These are phyloP conservation scores for Girardinichthys multiradiatus DNA, from an alignment of 2,113 vertebrate genomes.

Conservation along the genomic window DNA sequence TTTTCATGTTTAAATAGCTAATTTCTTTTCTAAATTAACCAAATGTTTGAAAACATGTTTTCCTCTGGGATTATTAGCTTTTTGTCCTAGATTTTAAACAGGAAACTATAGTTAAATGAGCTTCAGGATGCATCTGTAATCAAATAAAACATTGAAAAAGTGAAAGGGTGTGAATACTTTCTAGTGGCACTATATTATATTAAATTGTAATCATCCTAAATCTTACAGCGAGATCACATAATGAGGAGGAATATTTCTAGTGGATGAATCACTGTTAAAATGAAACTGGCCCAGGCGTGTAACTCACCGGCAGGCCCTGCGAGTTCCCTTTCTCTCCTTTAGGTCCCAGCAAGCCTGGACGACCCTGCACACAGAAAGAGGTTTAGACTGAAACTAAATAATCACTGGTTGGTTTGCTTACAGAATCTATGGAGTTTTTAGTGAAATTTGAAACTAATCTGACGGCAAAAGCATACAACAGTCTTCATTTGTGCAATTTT, in stretches of 20 bases:
- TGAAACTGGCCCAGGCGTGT: neutral
- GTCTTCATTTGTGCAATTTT: neutral
- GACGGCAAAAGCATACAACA: neutral
- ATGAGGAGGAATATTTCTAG: too few relatives aligned
- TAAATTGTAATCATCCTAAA: neutral
- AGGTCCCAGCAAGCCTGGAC: conserved; percentile 86
- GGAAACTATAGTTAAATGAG: neutral
- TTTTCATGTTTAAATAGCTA: too few relatives aligned
- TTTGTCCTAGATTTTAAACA: too few relatives aligned
- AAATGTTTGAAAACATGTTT: too few relatives aligned
- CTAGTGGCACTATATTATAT: neutral
- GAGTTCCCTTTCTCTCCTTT: conserved; percentile 89
- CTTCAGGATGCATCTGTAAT: neutral
- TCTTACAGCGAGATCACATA: neutral
- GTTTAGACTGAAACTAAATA: neutral
- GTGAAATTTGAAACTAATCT: too few relatives aligned
- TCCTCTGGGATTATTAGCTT: too few relatives aligned
- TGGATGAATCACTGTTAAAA: neutral
- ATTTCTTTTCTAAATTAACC: too few relatives aligned
- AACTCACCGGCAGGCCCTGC: conserved; percentile 80
- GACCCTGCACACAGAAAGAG: conserved; percentile 81
- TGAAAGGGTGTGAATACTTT: neutral
- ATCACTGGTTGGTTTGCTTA: neutral
- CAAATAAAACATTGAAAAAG: too few relatives aligned
- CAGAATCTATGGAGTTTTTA: neutral